Conservation (phyloP, 2,113 vertebrate species). For the Callochromis pleurospilus region DNA sequence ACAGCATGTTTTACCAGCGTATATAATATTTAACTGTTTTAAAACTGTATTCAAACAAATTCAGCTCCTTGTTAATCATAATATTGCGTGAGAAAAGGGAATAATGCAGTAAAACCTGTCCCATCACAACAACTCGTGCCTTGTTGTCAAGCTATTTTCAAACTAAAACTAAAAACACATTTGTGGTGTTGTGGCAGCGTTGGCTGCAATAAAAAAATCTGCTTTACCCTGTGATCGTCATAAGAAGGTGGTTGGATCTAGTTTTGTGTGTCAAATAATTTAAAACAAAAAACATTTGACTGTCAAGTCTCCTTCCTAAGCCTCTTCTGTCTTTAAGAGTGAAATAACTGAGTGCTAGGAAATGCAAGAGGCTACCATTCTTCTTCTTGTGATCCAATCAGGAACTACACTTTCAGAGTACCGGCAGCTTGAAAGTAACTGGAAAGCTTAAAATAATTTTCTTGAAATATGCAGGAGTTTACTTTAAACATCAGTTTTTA, state of each 20-base stretch:
- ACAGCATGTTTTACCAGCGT: not conserved
- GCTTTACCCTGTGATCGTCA: not conserved
- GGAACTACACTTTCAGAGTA: not conserved
- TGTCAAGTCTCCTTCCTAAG: not conserved
- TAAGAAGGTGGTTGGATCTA: not conserved
- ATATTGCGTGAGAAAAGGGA: not conserved
- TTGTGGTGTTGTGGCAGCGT: fast-evolving
- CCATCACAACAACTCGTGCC: not conserved
- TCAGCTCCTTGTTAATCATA: not conserved
- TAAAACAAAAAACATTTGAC: fast-evolving
- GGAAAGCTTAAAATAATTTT: not conserved
- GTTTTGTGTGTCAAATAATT: not conserved
- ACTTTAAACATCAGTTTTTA: not conserved
- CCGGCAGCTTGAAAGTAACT: not conserved
- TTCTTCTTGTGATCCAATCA: not conserved
- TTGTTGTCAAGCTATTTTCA: not conserved
- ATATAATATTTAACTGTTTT: not conserved
- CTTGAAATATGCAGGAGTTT: not conserved
- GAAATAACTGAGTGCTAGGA: not conserved
- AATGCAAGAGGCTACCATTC: fast-evolving
- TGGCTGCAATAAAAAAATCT: not conserved
- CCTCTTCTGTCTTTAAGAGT: not conserved
- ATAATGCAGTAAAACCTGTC: not conserved
- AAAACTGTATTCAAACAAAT: not conserved
- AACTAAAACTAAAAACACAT: not conserved